phyloP scores from a whole-genome alignment of 2,113 vertebrate species.

The Origma solitaria region DNA sequence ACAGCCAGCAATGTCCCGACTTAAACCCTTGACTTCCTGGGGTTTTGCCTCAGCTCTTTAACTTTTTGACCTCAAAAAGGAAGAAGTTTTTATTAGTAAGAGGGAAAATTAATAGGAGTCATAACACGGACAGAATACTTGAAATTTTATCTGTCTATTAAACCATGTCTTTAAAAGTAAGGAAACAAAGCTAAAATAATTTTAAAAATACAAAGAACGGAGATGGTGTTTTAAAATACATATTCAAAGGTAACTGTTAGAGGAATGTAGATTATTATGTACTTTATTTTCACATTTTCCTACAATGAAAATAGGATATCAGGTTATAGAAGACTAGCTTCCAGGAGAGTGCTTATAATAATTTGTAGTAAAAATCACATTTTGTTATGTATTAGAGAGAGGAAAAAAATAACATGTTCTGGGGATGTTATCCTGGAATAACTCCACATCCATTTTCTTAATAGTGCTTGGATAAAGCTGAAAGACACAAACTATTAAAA shows the following conservation, averaged over 20 bases:
- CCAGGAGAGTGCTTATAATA: background rate
- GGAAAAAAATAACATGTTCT: background rate
- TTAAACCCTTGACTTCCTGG: background rate
- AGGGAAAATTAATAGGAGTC: background rate
- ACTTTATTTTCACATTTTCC: background rate
- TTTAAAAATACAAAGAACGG: background rate
- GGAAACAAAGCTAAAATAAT: background rate
- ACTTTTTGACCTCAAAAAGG: background rate
- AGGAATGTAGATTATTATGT: background rate
- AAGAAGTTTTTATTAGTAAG: background rate
- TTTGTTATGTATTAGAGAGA: background rate
- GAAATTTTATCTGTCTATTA: background rate
- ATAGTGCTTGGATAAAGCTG: background rate
- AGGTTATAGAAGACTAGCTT: background rate
- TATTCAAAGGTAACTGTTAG: background rate
- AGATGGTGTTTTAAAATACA: background rate
- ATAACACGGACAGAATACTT: background rate
- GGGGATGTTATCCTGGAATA: background rate
- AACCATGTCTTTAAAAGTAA: background rate
- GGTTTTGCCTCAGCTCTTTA: background rate
- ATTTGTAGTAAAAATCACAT: background rate
- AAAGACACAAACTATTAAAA: background rate
- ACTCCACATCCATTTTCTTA: background rate
- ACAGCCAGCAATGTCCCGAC: background rate
- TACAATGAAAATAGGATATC: background rate